Evolutionary conservation across 1,140 invertebrate genomes (phyloP).

Genomic region (Magallana gigas): DNA sequence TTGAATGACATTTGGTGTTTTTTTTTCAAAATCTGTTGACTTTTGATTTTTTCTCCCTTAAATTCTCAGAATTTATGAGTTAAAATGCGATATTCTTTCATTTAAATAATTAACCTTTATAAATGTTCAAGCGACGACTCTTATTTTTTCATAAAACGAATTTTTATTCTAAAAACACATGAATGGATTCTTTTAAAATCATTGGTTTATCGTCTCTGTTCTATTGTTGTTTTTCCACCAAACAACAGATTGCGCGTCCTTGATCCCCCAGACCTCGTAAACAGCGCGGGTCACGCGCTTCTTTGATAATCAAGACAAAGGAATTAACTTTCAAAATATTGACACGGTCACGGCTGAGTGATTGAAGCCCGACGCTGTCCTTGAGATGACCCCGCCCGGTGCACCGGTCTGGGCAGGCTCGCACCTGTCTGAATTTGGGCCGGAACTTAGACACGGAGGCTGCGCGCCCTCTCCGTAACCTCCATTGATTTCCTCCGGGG

Average conservation of each 20-base stretch:
- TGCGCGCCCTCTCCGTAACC: not conserved
- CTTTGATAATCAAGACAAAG: constrained; percentile 17
- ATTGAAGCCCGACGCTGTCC: not conserved
- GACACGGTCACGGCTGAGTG: constrained; percentile 1
- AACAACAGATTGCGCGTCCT: not conserved
- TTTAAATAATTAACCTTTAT: too few species aligned
- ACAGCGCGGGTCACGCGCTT: not conserved
- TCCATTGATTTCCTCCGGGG: not conserved
- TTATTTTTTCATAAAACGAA: too few species aligned
- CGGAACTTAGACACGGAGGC: not conserved
- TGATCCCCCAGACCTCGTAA: not conserved
- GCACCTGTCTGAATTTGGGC: not conserved
- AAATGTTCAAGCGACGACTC: too few species aligned
- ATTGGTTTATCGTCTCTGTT: too few species aligned
- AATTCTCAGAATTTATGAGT: too few species aligned
- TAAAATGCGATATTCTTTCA: too few species aligned
- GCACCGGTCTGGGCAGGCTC: not conserved
- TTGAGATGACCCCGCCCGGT: constrained; percentile 20
- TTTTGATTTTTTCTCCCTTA: too few species aligned
- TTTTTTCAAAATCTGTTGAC: too few species aligned
- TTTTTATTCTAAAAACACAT: too few species aligned
- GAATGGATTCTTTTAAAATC: too few species aligned
- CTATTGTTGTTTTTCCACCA: not conserved
- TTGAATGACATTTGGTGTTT: too few species aligned
- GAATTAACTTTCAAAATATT: constrained; percentile 34